A percentile compares a stretch with the other conserved stretches of the same genome.
Evolutionary conservation across 2,888 invertebrate genomes (phyloP).

Genomic region (Aporophyla lueneburgensis): DNA sequence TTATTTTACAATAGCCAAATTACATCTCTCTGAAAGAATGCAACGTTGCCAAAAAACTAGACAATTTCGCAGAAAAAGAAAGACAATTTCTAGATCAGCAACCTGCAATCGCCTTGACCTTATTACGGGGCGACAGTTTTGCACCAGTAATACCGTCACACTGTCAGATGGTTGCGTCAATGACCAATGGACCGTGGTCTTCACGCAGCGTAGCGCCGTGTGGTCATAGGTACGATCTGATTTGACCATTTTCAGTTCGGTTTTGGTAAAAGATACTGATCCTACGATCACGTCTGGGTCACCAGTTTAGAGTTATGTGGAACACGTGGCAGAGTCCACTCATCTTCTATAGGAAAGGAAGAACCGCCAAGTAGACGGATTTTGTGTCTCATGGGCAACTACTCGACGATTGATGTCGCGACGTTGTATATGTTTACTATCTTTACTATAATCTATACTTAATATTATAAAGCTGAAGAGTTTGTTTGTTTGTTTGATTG

Average conservation of each 20-base stretch:
- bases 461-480: no score
- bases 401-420: no score
- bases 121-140: constrained; percentile 40
- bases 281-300: no score
- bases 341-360: no score
- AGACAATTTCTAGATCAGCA: constrained; percentile 42
- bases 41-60: constrained; percentile 10
- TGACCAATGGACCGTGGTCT: constrained; percentile 60
- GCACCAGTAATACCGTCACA: constrained; percentile 32
- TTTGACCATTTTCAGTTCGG: constrained; percentile 14
- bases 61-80: constrained; percentile 29
- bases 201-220: constrained; percentile 42
- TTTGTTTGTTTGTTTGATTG: no score
- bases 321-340: no score
- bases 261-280: no score
- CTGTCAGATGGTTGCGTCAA: constrained; percentile 52
- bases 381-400: no score
- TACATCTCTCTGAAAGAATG: constrained; percentile 2
- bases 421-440: no score
- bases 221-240: constrained; percentile 24
- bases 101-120: constrained; percentile 57
- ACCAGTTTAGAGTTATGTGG: no score
- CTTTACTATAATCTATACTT: no score
- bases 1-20: background rate
- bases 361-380: no score